Base-by-base conservation (phyloP, 1,140 invertebrate genomes). In the Palaemon carinicauda region DNA sequence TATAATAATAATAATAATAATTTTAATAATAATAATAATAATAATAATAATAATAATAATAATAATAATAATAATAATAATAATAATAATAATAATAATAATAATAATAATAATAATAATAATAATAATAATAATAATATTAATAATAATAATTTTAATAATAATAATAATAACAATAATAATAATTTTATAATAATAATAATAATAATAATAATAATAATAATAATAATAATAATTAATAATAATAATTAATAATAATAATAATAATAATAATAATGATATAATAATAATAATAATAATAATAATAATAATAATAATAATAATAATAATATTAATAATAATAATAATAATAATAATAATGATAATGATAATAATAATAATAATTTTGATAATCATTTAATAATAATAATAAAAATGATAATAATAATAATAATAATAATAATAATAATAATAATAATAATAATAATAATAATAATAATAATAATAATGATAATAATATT, bases 181-280 rank as follows among this genome's bases (percentile, higher is more conserved):
- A n/a, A n/a, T n/a, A n/a, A n/a, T n/a, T n/a, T n/a, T n/a, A n/a
- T n/a, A n/a, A n/a, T n/a, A n/a, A n/a, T n/a, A 1, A 33, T 74
- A 10, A 74, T 74, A 1, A 31, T 31, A 9, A 74, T 74, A 17
- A 27, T 74, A 9, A 74, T 74, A 5, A 74, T 74, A 9, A 74
- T 74, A 24, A 74, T 74, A 9, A 33, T 74, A 1, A 74, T 74
- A 10, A 33, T 74, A 10, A 74, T 31, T 69, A 69, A 69, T 69
- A 17, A 69, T 69, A 69, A 69, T 69, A 69, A 69, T 69, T 5
- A 69, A 69, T 69, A 69, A 69, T 69, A 69, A 17, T 69, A 69
- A 69, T 69, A 69, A 69, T 69, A 69, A 69, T 69, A 69, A 69
- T 69, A 69, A 69, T 69, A 69, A 69, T 69, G 31, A 69, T 69